phyloP scores from a whole-genome alignment of 2,888 invertebrate genomes.

The Cheilosia grossa region DNA sequence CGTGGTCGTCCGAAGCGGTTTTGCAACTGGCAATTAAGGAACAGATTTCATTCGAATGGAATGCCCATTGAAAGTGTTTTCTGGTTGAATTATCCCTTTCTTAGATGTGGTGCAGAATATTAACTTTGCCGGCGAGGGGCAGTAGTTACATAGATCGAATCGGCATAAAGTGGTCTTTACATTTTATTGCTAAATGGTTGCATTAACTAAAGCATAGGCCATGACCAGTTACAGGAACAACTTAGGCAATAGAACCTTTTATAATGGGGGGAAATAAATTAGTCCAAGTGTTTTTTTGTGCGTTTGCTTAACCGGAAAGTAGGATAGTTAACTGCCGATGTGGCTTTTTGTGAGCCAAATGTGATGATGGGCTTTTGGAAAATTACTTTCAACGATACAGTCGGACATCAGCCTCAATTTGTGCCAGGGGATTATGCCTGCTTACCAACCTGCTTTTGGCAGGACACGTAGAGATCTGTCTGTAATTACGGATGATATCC shows the following conservation, averaged over 20 bases:
- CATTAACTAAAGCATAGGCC: conserved; percentile 53
- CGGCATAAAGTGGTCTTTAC: conserved; percentile 49
- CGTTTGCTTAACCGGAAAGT: neutral
- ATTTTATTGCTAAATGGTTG: conserved; percentile 61
- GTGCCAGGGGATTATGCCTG: conserved; percentile 2
- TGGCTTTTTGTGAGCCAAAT: conserved; percentile 39
- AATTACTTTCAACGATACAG: conserved; percentile 15
- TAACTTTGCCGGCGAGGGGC: conserved; percentile 13
- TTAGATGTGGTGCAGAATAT: conserved; percentile 48
- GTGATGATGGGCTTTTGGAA: conserved; percentile 27
- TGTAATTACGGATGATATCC: conserved; percentile 12
- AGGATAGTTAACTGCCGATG: conserved; percentile 39
- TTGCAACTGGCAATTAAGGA: conserved; percentile 69
- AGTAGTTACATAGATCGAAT: conserved; percentile 7
- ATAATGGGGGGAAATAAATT: conserved; percentile 41
- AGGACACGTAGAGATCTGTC: conserved; percentile 10
- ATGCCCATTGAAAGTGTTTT: conserved; percentile 57
- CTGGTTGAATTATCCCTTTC: conserved; percentile 56
- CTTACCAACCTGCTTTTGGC: neutral
- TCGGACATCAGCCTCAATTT: conserved; percentile 14
- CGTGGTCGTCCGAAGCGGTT: conserved; percentile 23
- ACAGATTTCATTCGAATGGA: conserved; percentile 67
- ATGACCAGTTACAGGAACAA: neutral
- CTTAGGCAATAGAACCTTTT: conserved; percentile 27
- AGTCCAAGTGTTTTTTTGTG: conserved; percentile 30